A percentile compares a stretch with the other conserved stretches of the same genome.
Evolutionary conservation across 2,113 vertebrate species (phyloP).

Genomic region (Diphyllodes magnificus): DNA sequence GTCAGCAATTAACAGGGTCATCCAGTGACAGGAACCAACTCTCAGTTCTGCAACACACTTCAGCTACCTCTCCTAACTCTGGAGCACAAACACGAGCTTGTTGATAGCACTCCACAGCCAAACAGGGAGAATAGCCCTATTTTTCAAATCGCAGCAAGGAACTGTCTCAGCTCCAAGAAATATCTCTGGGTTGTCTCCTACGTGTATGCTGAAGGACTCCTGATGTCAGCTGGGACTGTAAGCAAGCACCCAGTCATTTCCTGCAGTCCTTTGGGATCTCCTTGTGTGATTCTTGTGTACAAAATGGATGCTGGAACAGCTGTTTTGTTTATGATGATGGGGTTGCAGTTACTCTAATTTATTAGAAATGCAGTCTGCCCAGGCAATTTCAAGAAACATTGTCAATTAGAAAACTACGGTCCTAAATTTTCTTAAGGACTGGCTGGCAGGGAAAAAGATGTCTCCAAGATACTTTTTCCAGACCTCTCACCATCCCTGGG

Average conservation of each 20-base stretch:
- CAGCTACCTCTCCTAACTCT: not conserved
- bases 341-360: not conserved
- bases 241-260: not conserved
- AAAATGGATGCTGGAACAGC: not conserved
- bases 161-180: not conserved
- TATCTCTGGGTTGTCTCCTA: not conserved
- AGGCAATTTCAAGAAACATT: not conserved
- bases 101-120: not conserved
- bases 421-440: not conserved
- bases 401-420: not conserved
- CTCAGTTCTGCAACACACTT: not conserved
- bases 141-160: not conserved
- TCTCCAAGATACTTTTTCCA: not conserved
- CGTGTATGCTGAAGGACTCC: rapidly evolving
- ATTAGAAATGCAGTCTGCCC: not conserved
- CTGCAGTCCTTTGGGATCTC: not conserved
- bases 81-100: not conserved
- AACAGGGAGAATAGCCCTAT: not conserved
- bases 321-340: not conserved
- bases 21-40: not conserved
- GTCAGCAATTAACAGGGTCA: not conserved
- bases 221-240: not conserved
- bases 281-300: not conserved
- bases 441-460: not conserved
- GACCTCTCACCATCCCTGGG: not conserved